Base-by-base conservation (phyloP, 2,113 vertebrate species). In the Chamaetylas fuelleborni region DNA sequence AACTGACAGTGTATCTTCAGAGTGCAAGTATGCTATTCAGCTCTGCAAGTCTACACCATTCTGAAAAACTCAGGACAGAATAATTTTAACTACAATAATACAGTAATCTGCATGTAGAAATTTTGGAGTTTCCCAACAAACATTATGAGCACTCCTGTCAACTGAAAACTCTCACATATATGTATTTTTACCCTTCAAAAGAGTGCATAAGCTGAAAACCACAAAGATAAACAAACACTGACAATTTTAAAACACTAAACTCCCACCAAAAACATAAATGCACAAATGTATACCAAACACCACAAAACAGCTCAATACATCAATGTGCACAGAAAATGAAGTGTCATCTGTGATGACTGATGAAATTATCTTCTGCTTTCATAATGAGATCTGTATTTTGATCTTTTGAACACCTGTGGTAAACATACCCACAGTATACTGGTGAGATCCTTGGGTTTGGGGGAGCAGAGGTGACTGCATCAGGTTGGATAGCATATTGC, bases 391-490 rank as follows among this genome's bases (percentile, higher is more conserved):
- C 40, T 38, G 19, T 24, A 57, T 38, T 92, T 72, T 67, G 10
- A 12, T 28, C 65, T 74, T 86, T 51, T 54, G 29, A 58, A 42
- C 8, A 31, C 8, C 36, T 79, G 22, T 53, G 25, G n/a, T 57
- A 65, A 86, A 77, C 25, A 20, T 5, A 77, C 5, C 16, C 62
- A 50, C 38, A 58, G 24, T 6, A 64, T 13, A 54, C 10, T 38
- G 19, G 23, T 0, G 0, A 81, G 72, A 62, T 48, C 11, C 20
- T 25, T 25, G 48, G 47, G 17, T 58, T 29, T 36, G 5, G 29
- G 28, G 57, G 2, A 9, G 4, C 24, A 29, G 17, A 17, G 2
- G 2, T 33, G 34, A 31, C 43, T 47, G 36, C 42, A 69, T 24
- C 48, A 51, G 43, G 12, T 5, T 56, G 29, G 24, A 83, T 8